Conservation (phyloP, 2,888 invertebrate genomes). For the Digitonthophagus gazella region DNA sequence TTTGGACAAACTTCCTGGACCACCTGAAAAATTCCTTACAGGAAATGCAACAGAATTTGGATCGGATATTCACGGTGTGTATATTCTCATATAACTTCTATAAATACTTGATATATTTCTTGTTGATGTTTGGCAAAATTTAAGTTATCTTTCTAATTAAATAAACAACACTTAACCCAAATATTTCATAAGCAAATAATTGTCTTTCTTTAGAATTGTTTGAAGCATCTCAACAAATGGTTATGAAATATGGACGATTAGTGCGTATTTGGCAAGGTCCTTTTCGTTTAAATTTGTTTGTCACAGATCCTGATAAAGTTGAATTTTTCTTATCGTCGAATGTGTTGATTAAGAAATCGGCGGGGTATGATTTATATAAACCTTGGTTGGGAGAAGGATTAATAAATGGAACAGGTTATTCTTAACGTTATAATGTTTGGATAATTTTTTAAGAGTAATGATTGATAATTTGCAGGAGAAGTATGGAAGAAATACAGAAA, state of each 20-base stretch:
- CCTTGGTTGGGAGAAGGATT: constrained; percentile 34
- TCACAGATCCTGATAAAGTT: constrained; percentile 32
- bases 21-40: constrained; percentile 21
- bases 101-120: too few relatives aligned
- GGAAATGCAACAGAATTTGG: constrained; percentile 30
- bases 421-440: neutral
- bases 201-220: constrained; percentile 23
- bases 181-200: neutral
- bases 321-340: constrained; percentile 33
- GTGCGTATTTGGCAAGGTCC: constrained; percentile 30
- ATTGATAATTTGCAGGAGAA: constrained; percentile 20
- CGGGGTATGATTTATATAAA: constrained; percentile 32
- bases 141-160: neutral
- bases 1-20: constrained; percentile 27
- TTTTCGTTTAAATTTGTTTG: constrained; percentile 26
- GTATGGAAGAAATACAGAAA: constrained; percentile 51
- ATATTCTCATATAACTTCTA: neutral
- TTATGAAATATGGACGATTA: constrained; percentile 30
- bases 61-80: constrained; percentile 25
- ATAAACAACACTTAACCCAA: constrained; percentile 2
- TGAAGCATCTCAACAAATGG: constrained; percentile 16
- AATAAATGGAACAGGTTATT: constrained; percentile 31
- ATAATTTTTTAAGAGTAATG: neutral
- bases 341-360: constrained; percentile 34
- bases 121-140: too few relatives aligned